A percentile compares a stretch with the other conserved stretches of the same genome.
These are phyloP conservation scores for Furcifer pardalis DNA, from an alignment of 2,797 vertebrate genomes.

Conservation along the genomic window DNA sequence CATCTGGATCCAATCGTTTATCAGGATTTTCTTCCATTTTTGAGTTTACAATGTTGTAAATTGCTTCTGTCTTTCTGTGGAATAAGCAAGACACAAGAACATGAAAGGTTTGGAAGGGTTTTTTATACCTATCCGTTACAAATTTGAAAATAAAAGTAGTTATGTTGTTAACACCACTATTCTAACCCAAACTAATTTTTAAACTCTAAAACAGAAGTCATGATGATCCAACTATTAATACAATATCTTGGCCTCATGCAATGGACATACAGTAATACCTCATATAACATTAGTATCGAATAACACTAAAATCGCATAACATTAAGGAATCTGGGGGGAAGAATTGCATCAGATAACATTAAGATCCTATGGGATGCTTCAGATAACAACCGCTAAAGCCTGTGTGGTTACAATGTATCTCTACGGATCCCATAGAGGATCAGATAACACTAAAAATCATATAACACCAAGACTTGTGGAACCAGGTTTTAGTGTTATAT, in stretches of 20 bases:
- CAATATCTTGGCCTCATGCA: not conserved
- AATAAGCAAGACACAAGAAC: not conserved
- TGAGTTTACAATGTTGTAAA: not conserved
- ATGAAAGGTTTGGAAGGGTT: not conserved
- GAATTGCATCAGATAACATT: too few relatives aligned
- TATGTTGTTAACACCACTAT: too few relatives aligned
- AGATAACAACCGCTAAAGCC: too few relatives aligned
- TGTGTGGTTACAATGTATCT: too few relatives aligned
- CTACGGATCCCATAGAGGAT: too few relatives aligned
- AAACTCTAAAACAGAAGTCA: not conserved
- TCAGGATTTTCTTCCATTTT: not conserved
- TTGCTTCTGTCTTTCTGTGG: not conserved
- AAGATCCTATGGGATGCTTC: too few relatives aligned
- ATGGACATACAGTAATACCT: not conserved
- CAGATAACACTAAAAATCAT: too few relatives aligned
- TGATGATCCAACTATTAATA: not conserved
- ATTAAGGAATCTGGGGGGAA: too few relatives aligned
- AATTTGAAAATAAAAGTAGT: not conserved
- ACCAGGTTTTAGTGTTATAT: too few relatives aligned
- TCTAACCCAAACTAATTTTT: not conserved
- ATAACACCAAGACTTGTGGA: too few relatives aligned
- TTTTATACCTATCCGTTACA: not conserved
- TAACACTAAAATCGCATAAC: too few relatives aligned
- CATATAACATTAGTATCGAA: too few relatives aligned
- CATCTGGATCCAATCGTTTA: not conserved